Conservation (phyloP, 1,140 invertebrate genomes). For the Meteorus sp. region DNA sequence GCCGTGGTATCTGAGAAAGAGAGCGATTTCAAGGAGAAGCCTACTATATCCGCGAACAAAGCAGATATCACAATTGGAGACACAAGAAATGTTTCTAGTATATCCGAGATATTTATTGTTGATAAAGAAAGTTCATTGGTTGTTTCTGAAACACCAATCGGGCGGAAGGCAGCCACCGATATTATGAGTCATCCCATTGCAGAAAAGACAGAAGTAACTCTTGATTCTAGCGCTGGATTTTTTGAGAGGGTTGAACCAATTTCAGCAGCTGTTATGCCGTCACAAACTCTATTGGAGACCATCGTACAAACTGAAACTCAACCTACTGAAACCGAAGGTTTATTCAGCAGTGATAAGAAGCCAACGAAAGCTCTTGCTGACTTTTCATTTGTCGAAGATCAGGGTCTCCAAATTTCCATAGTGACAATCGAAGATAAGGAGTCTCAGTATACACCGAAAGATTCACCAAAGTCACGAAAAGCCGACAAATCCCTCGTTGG, state of each 20-base stretch:
- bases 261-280: conserved; percentile 40
- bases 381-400: conserved; percentile 43
- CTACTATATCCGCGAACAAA: conserved; percentile 40
- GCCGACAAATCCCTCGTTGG: conserved; percentile 41
- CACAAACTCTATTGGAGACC: conserved; percentile 46
- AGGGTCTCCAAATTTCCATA: conserved; percentile 47
- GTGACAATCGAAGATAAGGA: conserved; percentile 59
- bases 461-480: conserved; percentile 42
- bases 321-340: conserved; percentile 44
- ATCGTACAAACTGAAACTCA: conserved; percentile 45
- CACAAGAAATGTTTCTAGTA: conserved; percentile 49
- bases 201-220: conserved; percentile 52
- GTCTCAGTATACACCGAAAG: conserved; percentile 42
- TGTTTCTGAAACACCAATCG: conserved; percentile 40
- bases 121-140: conserved; percentile 58
- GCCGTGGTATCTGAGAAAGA: conserved; percentile 59
- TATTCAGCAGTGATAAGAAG: conserved; percentile 37
- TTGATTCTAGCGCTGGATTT: conserved; percentile 46
- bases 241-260: conserved; percentile 43
- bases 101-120: conserved; percentile 54
- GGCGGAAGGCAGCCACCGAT: conserved; percentile 47
- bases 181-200: conserved; percentile 53
- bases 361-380: conserved; percentile 44
- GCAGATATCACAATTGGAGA: conserved; percentile 54
- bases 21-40: conserved; percentile 49